phyloP scores from a whole-genome alignment of 2,797 vertebrate species.

The Acestrorhynchus altus region DNA sequence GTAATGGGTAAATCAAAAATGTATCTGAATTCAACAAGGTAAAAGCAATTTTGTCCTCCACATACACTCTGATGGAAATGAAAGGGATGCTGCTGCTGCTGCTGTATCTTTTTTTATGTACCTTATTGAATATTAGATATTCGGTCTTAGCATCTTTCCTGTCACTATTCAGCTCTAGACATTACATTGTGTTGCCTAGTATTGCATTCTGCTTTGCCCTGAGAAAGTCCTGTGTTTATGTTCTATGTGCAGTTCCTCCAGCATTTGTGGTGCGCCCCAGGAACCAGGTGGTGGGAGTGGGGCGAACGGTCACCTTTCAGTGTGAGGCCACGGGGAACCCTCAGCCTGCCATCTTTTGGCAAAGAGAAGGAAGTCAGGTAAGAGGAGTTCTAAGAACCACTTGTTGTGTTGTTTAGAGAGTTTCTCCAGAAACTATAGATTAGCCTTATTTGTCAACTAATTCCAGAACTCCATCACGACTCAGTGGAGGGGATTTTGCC shows the following conservation, averaged over 20 bases:
- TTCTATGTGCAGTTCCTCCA: slow-evolving; percentile 86
- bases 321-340: slow-evolving; percentile 98
- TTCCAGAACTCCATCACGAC: too few species aligned
- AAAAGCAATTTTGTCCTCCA: slow-evolving; percentile 37
- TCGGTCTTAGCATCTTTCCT: background rate
- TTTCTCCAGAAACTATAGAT: too few species aligned
- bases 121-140: background rate
- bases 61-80: background rate
- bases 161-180: background rate
- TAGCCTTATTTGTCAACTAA: too few species aligned
- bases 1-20: slow-evolving; percentile 74
- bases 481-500: too few species aligned
- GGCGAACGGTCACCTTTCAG: slow-evolving; percentile 95
- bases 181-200: background rate
- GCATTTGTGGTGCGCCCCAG: slow-evolving; percentile 94
- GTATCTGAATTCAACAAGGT: slow-evolving; percentile 19
- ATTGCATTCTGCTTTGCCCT: background rate
- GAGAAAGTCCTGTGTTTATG: slow-evolving; percentile 27
- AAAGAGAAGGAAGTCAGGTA: slow-evolving; percentile 98
- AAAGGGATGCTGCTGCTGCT: background rate
- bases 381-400: background rate
- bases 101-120: background rate
- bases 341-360: slow-evolving; percentile 98
- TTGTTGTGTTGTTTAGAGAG: background rate
- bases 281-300: slow-evolving; percentile 94